Evolutionary conservation across 2,797 vertebrate genomes (phyloP).

Genomic region (Sebastes trivittatus): DNA sequence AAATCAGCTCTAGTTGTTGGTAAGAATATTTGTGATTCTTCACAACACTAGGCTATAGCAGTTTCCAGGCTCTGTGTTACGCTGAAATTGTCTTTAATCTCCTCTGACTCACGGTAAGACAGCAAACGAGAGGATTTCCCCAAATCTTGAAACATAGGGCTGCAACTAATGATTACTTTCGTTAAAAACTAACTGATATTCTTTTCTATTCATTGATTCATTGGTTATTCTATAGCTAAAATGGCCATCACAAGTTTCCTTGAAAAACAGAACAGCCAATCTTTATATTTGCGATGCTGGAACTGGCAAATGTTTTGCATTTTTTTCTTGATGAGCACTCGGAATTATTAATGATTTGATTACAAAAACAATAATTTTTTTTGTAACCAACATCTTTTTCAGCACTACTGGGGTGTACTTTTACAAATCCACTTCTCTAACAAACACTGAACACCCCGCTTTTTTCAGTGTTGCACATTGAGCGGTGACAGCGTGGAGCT

Average conservation of each 20-base stretch:
- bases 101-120: background rate
- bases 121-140: background rate
- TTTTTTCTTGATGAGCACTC: background rate
- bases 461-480: background rate
- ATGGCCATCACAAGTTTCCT: background rate
- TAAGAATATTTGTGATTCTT: background rate
- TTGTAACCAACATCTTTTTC: background rate
- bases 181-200: background rate
- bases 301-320: background rate
- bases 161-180: background rate
- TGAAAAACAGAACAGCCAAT: background rate
- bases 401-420: background rate
- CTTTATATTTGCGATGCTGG: background rate
- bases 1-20: background rate
- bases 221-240: background rate
- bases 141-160: background rate
- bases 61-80: background rate
- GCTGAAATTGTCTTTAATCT: background rate
- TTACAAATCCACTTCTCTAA: too few relatives aligned
- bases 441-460: background rate
- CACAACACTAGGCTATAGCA: background rate
- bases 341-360: background rate
- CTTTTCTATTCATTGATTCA: background rate
- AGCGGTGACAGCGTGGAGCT: background rate
- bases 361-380: background rate